Conservation (phyloP, 2,888 invertebrate species). For the Chrysotoxum bicinctum region DNA sequence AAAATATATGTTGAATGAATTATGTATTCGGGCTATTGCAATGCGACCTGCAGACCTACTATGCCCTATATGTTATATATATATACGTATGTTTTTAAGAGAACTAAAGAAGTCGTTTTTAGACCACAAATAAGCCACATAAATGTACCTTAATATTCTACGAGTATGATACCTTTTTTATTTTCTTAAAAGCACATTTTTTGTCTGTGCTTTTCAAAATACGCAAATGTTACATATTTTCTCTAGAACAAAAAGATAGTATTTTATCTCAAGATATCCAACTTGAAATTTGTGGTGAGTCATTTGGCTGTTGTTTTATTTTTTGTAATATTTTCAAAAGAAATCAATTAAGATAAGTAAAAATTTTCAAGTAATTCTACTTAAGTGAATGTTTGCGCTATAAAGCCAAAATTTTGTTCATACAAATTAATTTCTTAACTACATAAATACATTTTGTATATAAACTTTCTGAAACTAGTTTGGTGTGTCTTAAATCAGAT, state of each 20-base stretch:
- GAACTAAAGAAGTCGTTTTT: no score
- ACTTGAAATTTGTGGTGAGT: slow-evolving; percentile 12
- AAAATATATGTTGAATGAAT: no score
- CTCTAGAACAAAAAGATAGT: neutral
- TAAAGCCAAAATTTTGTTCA: neutral
- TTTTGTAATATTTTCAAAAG: neutral
- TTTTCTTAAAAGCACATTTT: neutral
- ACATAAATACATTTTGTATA: no score
- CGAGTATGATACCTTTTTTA: no score
- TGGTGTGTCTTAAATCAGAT: no score
- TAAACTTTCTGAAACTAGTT: no score
- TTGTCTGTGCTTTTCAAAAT: slow-evolving; percentile 2
- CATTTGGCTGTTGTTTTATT: neutral
- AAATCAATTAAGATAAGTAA: slow-evolving; percentile 37
- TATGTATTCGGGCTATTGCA: no score
- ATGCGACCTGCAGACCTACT: no score
- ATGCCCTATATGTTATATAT: no score
- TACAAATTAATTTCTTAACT: neutral
- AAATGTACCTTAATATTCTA: no score
- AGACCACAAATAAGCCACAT: no score
- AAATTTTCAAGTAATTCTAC: neutral
- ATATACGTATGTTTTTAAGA: no score
- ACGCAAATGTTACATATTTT: neutral
- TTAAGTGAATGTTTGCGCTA: neutral
- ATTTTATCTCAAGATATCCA: slow-evolving; percentile 9